These are phyloP conservation scores for Chorisops tibialis DNA, from an alignment of 2,888 invertebrate genomes.

Conservation along the genomic window DNA sequence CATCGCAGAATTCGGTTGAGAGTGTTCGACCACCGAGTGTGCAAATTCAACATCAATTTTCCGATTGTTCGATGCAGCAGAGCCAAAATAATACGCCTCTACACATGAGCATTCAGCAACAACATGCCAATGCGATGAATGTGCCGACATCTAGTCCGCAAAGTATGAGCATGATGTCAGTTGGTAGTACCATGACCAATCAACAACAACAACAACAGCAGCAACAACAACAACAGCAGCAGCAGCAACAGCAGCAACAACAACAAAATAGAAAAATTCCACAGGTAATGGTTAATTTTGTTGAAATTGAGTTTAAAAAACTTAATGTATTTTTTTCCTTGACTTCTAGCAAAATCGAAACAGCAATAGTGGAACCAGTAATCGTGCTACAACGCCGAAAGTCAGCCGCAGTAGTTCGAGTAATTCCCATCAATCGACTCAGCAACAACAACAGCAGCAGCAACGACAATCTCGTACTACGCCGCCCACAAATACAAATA, in stretches of 20 bases:
- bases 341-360: conserved; percentile 33
- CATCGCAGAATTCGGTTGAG: conserved; percentile 69
- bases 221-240: conserved; percentile 43
- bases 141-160: conserved; percentile 55
- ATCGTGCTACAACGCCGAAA: conserved; percentile 50
- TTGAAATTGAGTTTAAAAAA: neutral
- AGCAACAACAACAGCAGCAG: conserved; percentile 45
- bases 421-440: conserved; percentile 34
- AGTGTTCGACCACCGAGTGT: conserved; percentile 59
- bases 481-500: conserved; percentile 50
- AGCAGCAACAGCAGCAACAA: conserved; percentile 39
- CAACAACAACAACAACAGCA: conserved; percentile 38
- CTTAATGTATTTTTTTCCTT: conserved; percentile 27
- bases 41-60: conserved; percentile 54
- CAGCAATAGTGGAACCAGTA: conserved; percentile 34
- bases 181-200: conserved; percentile 37
- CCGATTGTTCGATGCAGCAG: conserved; percentile 67
- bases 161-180: conserved; percentile 47
- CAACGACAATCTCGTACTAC: conserved; percentile 46
- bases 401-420: conserved; percentile 41
- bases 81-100: conserved; percentile 55
- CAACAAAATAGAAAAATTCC: conserved; percentile 43
- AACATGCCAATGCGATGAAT: conserved; percentile 41
- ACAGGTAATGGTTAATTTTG: conserved; percentile 29
- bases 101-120: conserved; percentile 56